Base-by-base conservation (phyloP, 92 coral and sea anemone genomes). In the Galaxea fascicularis region DNA sequence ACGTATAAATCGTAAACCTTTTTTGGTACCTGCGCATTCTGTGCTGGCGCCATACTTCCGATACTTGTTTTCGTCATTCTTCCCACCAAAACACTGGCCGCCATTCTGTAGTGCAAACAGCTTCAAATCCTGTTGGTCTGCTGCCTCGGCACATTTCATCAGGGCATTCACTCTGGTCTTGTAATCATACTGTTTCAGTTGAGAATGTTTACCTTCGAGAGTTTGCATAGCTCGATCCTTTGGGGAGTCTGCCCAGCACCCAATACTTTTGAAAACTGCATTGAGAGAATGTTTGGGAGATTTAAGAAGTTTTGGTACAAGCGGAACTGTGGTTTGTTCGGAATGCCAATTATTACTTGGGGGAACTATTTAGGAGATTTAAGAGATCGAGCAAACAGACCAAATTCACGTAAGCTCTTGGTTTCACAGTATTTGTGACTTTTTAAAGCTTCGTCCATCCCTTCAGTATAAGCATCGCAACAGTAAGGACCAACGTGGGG, bases 71-170 rank as follows among this genome's bases (percentile, higher is more conserved):
- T 86, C 91, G 16, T 76, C 92, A 68, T 93, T 90, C 44, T 65
- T 86, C 20, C 94, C 95, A 11, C 98, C 98, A 84, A 97, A 93
- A 82, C 99, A 97, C 78, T 94, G 96, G 0, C 99, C 99, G 4
- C 99, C 98, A 79, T 97, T 94, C 60, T 97, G 99, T 10, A 97
- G 39, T 29, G 98, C 99, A 59, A 97, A 97, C 49, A 94, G 24
- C 82, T 91, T 93, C 64, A 80, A 80, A 35, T 84, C 90, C 73
- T 91, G 77, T 41, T 94, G 94, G 58, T 76, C 83, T 17, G 99
- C 92, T 16, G 92, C 98, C 71, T 97, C 95, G 12, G 99, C 99
- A 45, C 99, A 97, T 82, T 97, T 97, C 97, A 97, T 90, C 49
- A 97, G 77, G 21, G 99, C 97, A 69, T 97, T 97, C 45, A 93